Evolutionary conservation across 2,113 vertebrate species (phyloP).

Genomic region (Nannospalax galili): DNA sequence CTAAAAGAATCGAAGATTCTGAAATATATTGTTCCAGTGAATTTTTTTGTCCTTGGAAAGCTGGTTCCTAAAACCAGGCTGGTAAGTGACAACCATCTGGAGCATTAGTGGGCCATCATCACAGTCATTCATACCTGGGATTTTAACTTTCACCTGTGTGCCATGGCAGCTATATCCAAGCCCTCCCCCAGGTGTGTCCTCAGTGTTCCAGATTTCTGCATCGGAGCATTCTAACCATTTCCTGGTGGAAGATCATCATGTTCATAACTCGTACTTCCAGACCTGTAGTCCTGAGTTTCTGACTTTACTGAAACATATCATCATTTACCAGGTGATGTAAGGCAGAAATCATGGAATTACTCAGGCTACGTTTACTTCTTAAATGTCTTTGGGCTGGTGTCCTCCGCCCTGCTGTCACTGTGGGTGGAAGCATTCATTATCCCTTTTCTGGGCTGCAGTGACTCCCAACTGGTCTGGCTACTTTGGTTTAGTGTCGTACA

Average conservation of each 20-base stretch:
- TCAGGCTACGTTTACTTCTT: background rate
- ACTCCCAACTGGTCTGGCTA: background rate
- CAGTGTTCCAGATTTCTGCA: too few relatives aligned
- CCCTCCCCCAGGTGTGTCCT: background rate
- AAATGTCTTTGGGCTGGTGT: background rate
- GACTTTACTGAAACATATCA: background rate
- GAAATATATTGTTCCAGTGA: background rate
- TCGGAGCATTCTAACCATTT: background rate
- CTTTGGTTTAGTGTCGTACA: background rate
- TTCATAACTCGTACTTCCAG: background rate
- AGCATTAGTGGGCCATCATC: too few relatives aligned
- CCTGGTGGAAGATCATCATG: background rate
- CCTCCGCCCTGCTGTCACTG: background rate
- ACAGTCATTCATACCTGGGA: background rate
- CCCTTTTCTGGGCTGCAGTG: background rate
- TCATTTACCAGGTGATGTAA: background rate
- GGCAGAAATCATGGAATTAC: background rate
- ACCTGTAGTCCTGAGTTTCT: background rate
- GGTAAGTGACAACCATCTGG: background rate
- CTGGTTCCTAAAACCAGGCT: background rate
- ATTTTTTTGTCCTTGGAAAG: background rate
- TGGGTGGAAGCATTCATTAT: background rate
- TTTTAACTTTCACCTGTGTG: background rate
- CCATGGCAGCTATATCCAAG: background rate
- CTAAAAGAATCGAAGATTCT: constrained; percentile 5